A percentile compares a stretch with the other conserved stretches of the same genome.
Conservation (phyloP, 2,113 vertebrate genomes). For the Antechinus flavipes region DNA sequence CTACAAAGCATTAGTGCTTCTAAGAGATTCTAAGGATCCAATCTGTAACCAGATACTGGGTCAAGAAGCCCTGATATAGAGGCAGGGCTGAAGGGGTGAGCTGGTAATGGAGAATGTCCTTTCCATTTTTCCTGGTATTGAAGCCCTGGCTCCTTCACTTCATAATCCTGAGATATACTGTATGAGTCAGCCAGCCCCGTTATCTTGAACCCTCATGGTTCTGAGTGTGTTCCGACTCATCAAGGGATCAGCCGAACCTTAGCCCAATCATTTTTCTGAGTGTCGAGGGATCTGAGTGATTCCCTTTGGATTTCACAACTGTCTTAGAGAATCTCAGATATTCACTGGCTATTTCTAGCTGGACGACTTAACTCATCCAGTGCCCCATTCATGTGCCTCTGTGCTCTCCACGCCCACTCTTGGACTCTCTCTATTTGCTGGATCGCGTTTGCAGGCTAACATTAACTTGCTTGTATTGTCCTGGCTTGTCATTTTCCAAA, state of each 20-base stretch:
- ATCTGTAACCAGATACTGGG: not conserved
- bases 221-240: not conserved
- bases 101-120: not conserved
- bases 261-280: not conserved
- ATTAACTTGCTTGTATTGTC: not conserved
- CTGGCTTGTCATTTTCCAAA: not conserved
- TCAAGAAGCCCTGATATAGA: not conserved
- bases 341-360: not conserved
- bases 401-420: not conserved
- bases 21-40: not conserved
- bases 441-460: not conserved
- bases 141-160: not conserved
- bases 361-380: not conserved
- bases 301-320: slow-evolving; percentile 45
- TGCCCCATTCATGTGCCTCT: not conserved
- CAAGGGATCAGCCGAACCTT: not conserved
- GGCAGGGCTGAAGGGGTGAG: not conserved
- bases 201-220: not conserved
- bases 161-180: not conserved
- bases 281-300: slow-evolving; percentile 16
- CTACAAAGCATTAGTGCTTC: not conserved
- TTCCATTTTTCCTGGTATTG: not conserved
- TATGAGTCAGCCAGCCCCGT: not conserved
- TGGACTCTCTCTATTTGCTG: not conserved
- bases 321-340: slow-evolving; percentile 1